phyloP scores from a whole-genome alignment of 2,888 invertebrate genomes.

The Acleris cristana region DNA sequence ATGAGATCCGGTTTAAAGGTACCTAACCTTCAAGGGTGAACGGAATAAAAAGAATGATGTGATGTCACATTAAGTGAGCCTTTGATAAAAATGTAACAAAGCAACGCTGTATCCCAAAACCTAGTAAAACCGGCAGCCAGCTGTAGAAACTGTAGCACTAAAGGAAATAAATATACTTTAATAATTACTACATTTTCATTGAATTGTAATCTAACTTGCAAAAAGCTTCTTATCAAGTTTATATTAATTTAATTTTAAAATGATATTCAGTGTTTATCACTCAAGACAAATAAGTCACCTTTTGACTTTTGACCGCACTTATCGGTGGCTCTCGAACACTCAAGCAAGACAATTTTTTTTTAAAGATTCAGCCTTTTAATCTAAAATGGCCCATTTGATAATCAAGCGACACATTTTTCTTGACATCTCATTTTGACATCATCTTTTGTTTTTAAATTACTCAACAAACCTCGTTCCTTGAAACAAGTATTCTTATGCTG shows the following conservation, averaged over 20 bases:
- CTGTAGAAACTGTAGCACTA: too few species aligned
- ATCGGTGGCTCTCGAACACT: conserved; percentile 1
- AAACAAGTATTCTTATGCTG: not conserved
- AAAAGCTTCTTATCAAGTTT: conserved; percentile 4
- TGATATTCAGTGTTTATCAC: not conserved
- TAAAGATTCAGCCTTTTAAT: too few species aligned
- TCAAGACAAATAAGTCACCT: not conserved
- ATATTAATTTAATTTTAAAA: too few species aligned
- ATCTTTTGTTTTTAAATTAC: not conserved
- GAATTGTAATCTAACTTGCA: not conserved
- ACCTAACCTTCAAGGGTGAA: conserved; percentile 5
- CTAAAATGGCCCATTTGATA: not conserved
- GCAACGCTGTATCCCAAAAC: not conserved
- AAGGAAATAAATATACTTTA: too few species aligned
- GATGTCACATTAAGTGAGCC: not conserved
- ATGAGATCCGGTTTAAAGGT: conserved; percentile 20
- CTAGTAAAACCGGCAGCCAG: not conserved
- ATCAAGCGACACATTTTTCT: not conserved
- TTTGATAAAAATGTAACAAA: not conserved
- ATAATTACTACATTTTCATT: too few species aligned
- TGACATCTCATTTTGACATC: not conserved
- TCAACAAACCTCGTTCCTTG: not conserved
- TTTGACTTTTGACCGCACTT: conserved; percentile 10
- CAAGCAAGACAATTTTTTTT: too few species aligned
- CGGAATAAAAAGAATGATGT: not conserved